Evolutionary conservation across 2,113 vertebrate genomes (phyloP).

Genomic region (Piliocolobus tephrosceles): DNA sequence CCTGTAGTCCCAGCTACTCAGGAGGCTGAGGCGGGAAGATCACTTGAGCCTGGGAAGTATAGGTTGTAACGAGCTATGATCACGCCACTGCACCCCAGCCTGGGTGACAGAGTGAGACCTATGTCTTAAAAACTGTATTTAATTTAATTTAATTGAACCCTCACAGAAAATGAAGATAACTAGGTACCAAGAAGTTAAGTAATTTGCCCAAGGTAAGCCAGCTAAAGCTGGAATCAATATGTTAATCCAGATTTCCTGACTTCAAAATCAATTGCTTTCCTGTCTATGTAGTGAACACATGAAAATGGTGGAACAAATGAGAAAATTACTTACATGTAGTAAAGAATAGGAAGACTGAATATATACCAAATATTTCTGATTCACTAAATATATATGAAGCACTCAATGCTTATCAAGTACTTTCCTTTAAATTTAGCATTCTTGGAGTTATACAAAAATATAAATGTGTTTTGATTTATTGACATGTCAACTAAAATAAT

Average conservation of each 20-base stretch:
- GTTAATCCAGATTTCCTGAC: not conserved
- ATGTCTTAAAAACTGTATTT: not conserved
- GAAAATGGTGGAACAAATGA: no score
- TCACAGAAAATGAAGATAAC: not conserved
- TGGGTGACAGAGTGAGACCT: no score
- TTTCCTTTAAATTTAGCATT: not conserved
- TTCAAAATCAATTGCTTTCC: not conserved
- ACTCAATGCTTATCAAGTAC: not conserved
- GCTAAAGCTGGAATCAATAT: not conserved
- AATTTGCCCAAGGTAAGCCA: not conserved
- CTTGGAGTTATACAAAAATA: not conserved
- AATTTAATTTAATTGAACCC: conserved; percentile 6
- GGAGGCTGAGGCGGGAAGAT: no score
- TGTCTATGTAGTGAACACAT: not conserved
- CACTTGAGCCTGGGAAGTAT: no score
- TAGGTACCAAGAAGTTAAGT: not conserved
- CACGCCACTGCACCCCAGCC: no score
- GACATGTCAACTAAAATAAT: not conserved
- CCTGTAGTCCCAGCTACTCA: no score
- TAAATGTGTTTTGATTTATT: not conserved
- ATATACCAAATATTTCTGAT: no score
- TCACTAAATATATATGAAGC: no score
- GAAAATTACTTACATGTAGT: no score
- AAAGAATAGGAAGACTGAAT: no score
- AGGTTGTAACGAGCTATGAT: no score